Base-by-base conservation (phyloP, 2,113 vertebrate genomes). In the Pollachius pollachius region DNA sequence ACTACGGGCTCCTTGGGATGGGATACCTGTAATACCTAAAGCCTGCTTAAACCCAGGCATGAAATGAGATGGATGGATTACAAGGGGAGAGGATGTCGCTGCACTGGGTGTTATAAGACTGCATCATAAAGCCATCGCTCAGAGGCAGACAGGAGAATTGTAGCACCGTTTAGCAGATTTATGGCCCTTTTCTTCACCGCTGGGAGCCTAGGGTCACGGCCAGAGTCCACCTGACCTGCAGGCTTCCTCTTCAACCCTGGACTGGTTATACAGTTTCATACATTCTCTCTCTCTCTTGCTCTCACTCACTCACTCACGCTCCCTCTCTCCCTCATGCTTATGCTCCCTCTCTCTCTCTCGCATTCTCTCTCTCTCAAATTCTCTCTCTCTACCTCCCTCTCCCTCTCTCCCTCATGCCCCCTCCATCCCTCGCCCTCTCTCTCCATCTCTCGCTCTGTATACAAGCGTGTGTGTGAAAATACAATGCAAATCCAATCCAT, bases 161-260 rank as follows among this genome's bases (percentile, higher is more conserved):
- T 30, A 67, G 74, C 71, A 73, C 80, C 74, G 72, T 87, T 79
- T 81, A 82, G 70, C 62, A 79, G 82, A 91, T 87, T 85, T 79
- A 88, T 72, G 77, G 75, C 41, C 37, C 54, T 68, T 79, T 13
- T 78, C 77, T 59, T 62, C 61, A 18, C 75, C 19, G 70, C 71
- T 77, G 83, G 86, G 84, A 84, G 71, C 65, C 71, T 65, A 7
- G 73, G 83, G 82, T 86, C 84, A 91, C 5, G 84, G 83, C 78
- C 78, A 70, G 62, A 11, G 73, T 72, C 71, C 30, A 34, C 30
- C 30, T 34, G 81, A 81, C 80, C 73, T 80, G 79, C 60, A 74
- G 52, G 65, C 56, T 59, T 73, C 75, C 65, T 77, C 76, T 79
- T 85, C 86, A 79, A 64, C 73, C 71, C 57, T 72, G 74, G 68